These are phyloP conservation scores for Anhinga anhinga DNA, from an alignment of 2,113 vertebrate species.

Conservation along the genomic window DNA sequence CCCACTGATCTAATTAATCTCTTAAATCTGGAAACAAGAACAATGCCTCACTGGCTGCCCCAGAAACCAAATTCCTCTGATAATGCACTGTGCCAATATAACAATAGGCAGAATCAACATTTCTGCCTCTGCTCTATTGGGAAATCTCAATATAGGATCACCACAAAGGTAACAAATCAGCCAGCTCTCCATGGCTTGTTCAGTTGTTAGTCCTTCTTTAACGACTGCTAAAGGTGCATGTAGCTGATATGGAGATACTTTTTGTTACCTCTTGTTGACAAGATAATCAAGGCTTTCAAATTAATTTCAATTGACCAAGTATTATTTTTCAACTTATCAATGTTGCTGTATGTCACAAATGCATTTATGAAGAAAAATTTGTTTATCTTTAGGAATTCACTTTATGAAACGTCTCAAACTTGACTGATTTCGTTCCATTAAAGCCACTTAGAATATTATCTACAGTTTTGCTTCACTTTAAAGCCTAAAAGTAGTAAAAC, in stretches of 20 bases:
- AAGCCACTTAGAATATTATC: not conserved
- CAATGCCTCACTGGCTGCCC: slow-evolving; percentile 12
- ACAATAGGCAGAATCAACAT: slow-evolving; percentile 15
- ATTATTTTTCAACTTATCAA: not conserved
- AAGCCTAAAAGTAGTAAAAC: not conserved
- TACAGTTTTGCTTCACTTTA: not conserved
- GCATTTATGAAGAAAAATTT: not conserved
- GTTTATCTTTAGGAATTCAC: not conserved
- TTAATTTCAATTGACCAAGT: not conserved
- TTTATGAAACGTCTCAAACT: not conserved
- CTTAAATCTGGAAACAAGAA: not conserved
- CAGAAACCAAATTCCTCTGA: slow-evolving; percentile 36
- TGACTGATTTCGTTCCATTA: not conserved
- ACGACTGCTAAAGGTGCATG: not conserved
- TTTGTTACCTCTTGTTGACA: not conserved
- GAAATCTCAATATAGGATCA: not conserved
- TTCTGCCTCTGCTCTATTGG: not conserved
- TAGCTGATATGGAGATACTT: not conserved
- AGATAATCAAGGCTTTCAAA: not conserved
- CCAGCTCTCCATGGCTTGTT: not conserved
- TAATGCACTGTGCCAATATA: not conserved
- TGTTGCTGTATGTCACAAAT: not conserved
- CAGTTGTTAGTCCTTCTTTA: not conserved
- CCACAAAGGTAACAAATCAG: not conserved
- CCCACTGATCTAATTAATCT: slow-evolving; percentile 31